Conservation (phyloP, 2,113 vertebrate species). For the Ammodytes dubius region DNA sequence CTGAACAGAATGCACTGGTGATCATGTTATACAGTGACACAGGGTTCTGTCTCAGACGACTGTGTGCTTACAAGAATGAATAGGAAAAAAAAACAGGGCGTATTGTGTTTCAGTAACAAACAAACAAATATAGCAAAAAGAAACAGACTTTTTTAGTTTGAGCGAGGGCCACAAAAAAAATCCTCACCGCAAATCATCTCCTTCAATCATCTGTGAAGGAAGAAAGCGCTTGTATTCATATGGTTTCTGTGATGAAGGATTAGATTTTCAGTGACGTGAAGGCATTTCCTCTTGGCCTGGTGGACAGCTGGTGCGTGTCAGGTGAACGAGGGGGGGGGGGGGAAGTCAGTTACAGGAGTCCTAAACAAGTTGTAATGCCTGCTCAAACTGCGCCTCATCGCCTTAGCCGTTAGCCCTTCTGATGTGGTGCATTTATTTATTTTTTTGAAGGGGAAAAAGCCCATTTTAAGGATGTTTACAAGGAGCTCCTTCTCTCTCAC, state of each 20-base stretch:
- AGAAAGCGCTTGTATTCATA: slow-evolving; percentile 41
- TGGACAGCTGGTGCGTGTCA: slow-evolving; percentile 60
- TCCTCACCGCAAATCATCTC: no score
- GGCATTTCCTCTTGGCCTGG: slow-evolving; percentile 49
- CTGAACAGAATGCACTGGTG: slow-evolving; percentile 15
- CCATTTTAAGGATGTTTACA: slow-evolving; percentile 52
- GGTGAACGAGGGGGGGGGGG: slow-evolving; percentile 5
- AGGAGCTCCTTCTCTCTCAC: slow-evolving; percentile 8
- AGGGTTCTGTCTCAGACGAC: neutral
- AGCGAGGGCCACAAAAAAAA: no score
- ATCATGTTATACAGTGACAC: slow-evolving; percentile 1
- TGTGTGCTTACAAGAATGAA: slow-evolving; percentile 1
- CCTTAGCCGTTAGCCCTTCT: slow-evolving; percentile 14
- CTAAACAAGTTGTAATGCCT: slow-evolving; percentile 41
- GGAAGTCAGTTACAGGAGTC: slow-evolving; percentile 25
- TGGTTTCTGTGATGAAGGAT: slow-evolving; percentile 39
- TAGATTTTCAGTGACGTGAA: slow-evolving; percentile 13
- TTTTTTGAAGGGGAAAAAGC: slow-evolving; percentile 6
- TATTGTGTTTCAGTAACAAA: no score
- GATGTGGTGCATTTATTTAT: slow-evolving; percentile 39
- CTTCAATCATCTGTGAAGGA: neutral
- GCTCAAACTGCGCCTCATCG: slow-evolving; percentile 18
- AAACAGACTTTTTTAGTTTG: no score
- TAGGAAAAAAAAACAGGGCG: neutral
- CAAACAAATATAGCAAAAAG: no score